Percentiles rank a stretch among this genome's conserved stretches.
Evolutionary conservation across 2,113 vertebrate genomes (phyloP).

Genomic region (Fukomys damarensis): DNA sequence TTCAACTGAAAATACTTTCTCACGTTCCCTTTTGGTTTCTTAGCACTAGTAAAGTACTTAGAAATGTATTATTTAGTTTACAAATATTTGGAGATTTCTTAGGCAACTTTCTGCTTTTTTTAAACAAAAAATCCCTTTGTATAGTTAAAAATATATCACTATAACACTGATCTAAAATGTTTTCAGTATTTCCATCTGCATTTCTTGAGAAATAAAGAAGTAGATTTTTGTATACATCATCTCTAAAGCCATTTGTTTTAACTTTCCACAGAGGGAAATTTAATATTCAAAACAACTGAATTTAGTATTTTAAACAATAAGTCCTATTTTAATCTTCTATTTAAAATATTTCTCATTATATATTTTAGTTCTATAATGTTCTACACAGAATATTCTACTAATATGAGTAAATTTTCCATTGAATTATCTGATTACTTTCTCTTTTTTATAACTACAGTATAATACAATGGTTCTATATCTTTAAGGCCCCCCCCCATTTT

Average conservation of each 20-base stretch:
- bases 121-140: too few species aligned
- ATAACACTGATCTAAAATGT: not conserved
- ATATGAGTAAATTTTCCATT: not conserved
- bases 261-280: constrained; percentile 36
- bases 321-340: not conserved
- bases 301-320: constrained; percentile 28
- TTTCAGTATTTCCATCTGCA: constrained; percentile 13
- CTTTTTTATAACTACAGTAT: not conserved
- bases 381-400: not conserved
- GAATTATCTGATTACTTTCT: not conserved
- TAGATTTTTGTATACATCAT: constrained; percentile 2
- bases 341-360: constrained; percentile 15
- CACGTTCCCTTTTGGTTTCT: not conserved
- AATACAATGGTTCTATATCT: constrained; percentile 64
- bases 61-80: not conserved
- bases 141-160: constrained; percentile 44
- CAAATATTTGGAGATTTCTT: constrained; percentile 40
- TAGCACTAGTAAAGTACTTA: not conserved
- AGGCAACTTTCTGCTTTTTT: not conserved
- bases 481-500: too few species aligned
- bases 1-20: not conserved
- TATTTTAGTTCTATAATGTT: not conserved
- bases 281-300: constrained; percentile 32
- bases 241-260: not conserved
- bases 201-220: constrained; percentile 47